Evolutionary conservation across 2,113 vertebrate species (phyloP).

Genomic region (Falco punctatus): DNA sequence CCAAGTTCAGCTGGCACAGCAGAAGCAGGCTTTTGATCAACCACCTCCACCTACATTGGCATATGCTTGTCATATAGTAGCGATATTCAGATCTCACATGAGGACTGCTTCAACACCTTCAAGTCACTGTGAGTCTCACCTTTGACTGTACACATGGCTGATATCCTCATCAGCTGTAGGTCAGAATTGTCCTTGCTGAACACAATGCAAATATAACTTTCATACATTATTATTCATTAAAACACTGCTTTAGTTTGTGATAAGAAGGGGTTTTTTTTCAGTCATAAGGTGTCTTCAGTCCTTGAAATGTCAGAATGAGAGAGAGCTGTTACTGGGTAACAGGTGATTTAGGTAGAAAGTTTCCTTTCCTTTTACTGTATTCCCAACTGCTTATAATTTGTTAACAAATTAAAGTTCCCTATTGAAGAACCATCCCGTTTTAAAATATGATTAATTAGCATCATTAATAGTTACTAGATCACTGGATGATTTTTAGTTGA

Average conservation of each 20-base stretch:
- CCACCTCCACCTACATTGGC: neutral
- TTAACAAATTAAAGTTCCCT: neutral
- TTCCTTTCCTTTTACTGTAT: neutral
- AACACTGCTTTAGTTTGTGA: neutral
- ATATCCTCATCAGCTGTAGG: neutral
- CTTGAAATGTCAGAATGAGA: neutral
- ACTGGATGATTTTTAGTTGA: neutral
- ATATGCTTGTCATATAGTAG: neutral
- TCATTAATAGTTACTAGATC: neutral
- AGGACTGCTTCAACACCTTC: neutral
- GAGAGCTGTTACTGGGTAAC: neutral
- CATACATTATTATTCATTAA: neutral
- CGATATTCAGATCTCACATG: neutral
- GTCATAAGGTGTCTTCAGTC: neutral
- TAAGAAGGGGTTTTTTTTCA: neutral
- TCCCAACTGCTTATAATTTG: neutral
- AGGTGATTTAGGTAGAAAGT: neutral
- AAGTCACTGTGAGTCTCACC: slow-evolving; percentile 15
- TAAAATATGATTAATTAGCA: neutral
- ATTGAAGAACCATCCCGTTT: neutral
- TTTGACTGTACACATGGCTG: neutral
- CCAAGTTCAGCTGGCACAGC: neutral
- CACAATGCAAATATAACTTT: neutral
- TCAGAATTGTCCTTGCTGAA: neutral
- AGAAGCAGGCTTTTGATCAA: neutral